These are phyloP conservation scores for Poeciliopsis retropinna DNA, from an alignment of 2,113 vertebrate genomes.

Conservation along the genomic window DNA sequence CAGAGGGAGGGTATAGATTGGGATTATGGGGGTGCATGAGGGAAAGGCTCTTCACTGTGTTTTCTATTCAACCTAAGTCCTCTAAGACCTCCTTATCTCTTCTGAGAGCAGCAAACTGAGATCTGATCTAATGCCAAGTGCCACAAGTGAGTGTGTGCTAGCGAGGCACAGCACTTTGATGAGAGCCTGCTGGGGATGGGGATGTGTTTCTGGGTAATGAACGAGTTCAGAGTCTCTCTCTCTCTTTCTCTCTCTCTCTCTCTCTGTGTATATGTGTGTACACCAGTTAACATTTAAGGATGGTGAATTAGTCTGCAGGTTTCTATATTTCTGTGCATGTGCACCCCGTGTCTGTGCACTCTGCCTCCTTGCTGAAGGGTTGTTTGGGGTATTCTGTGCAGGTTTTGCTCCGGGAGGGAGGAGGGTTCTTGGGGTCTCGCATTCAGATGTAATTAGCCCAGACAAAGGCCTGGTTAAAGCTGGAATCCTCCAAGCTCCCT, in stretches of 20 bases:
- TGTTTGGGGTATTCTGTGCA: conserved; percentile 76
- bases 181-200: conserved; percentile 63
- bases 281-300: conserved; percentile 39
- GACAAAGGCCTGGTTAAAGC: conserved; percentile 81
- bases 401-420: conserved; percentile 60
- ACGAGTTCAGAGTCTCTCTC: conserved; percentile 18
- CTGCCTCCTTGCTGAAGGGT: conserved; percentile 66
- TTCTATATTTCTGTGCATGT: conserved; percentile 54
- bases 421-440: conserved; percentile 69
- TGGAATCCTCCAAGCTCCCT: conserved; percentile 78
- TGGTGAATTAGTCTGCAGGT: conserved; percentile 61
- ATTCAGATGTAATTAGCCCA: conserved; percentile 81
- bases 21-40: conserved; percentile 60
- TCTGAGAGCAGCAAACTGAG: conserved; percentile 75
- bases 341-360: conserved; percentile 41
- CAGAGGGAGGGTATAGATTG: conserved; percentile 62
- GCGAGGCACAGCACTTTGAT: conserved; percentile 67
- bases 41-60: conserved; percentile 70
- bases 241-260: no score
- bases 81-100: conserved; percentile 76
- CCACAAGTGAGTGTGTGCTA: conserved; percentile 64
- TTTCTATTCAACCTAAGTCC: conserved; percentile 75
- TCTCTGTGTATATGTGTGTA: conserved; percentile 2
- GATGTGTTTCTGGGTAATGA: conserved; percentile 54
- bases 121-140: conserved; percentile 79